Percentiles rank a stretch among this genome's conserved stretches.
Conservation (phyloP, 2,797 vertebrate genomes). For the Apogon talboti region DNA sequence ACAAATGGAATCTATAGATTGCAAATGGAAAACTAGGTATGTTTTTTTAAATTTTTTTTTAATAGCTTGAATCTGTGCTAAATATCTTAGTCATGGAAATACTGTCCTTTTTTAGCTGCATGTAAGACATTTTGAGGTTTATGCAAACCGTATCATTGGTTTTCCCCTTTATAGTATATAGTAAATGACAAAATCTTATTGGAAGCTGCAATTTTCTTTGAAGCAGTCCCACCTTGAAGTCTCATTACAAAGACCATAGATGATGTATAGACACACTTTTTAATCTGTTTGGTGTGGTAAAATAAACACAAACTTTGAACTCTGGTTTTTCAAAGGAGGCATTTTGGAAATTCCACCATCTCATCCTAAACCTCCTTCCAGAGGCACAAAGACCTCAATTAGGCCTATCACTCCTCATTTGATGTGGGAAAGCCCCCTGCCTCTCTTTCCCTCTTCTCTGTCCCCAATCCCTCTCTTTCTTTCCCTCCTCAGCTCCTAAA, state of each 20-base stretch:
- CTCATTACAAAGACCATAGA: conserved; percentile 67
- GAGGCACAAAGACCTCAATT: conserved; percentile 86
- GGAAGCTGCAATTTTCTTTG: conserved; percentile 69
- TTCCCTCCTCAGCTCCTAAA: conserved; percentile 71
- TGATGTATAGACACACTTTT: conserved; percentile 73
- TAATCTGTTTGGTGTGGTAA: conserved; percentile 78
- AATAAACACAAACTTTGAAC: conserved; percentile 85
- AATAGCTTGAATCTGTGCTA: not conserved
- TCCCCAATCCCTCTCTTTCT: conserved; percentile 71
- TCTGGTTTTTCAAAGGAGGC: conserved; percentile 79
- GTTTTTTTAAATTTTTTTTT: conserved; percentile 15
- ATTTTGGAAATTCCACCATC: conserved; percentile 87
- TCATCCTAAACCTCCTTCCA: conserved; percentile 84
- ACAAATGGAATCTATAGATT: not conserved
- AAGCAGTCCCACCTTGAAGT: conserved; percentile 72
- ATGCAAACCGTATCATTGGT: conserved; percentile 28
- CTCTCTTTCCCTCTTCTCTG: conserved; percentile 72
- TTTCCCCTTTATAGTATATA: conserved; percentile 29
- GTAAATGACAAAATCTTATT: conserved; percentile 55
- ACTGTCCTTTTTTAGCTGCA: not conserved
- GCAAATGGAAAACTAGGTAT: not conserved
- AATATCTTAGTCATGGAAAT: conserved; percentile 4
- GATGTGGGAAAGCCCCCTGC: conserved; percentile 86
- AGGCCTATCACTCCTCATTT: conserved; percentile 84
- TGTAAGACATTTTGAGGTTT: conserved; percentile 6